Percentiles rank a stretch among this genome's conserved stretches.
Conservation (phyloP, 2,888 invertebrate genomes). For the Dione vanillae region DNA sequence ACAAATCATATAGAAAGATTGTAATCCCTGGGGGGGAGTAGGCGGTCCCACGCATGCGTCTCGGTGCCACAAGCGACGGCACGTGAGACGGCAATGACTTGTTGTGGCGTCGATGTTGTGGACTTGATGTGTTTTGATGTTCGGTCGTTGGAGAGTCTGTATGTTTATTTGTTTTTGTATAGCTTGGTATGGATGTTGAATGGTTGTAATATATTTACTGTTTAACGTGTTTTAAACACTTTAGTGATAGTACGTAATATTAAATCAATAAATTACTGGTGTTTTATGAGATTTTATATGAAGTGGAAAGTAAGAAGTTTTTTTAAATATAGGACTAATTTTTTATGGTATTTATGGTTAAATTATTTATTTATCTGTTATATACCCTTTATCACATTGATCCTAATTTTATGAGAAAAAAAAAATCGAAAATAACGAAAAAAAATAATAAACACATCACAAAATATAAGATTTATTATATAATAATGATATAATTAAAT, state of each 20-base stretch:
- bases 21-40: slow-evolving; percentile 56
- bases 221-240: no score
- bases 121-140: slow-evolving; percentile 23
- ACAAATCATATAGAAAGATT: slow-evolving; percentile 71
- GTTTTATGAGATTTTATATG: no score
- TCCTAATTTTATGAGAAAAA: no score
- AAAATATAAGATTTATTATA: not conserved
- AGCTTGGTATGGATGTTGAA: not conserved
- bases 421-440: no score
- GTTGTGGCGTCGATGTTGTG: slow-evolving; percentile 59
- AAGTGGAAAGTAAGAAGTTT: no score
- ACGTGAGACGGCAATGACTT: slow-evolving; percentile 66
- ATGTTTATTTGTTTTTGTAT: not conserved
- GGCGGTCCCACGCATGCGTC: slow-evolving; percentile 84
- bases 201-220: no score
- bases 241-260: no score
- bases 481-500: not conserved
- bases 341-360: no score
- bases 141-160: not conserved
- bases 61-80: slow-evolving; percentile 86
- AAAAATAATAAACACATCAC: not conserved
- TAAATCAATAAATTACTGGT: no score
- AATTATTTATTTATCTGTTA: no score
- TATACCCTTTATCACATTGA: no score
- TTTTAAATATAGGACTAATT: no score